Base-by-base conservation (phyloP, 2,888 invertebrate species). In the Cephonodes hylas region DNA sequence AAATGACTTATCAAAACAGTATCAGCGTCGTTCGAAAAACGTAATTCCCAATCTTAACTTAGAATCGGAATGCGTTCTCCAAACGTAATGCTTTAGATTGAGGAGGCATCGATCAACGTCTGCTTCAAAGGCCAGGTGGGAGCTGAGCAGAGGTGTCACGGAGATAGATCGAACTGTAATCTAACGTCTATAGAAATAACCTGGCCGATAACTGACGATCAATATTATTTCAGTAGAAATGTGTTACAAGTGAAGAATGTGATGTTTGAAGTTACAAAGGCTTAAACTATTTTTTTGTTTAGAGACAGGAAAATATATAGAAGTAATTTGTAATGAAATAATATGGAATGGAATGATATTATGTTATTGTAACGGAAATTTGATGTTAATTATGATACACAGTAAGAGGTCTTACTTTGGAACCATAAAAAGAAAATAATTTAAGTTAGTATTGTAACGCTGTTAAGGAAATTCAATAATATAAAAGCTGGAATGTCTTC, bases 41-140 rank as follows among this genome's bases (percentile, higher is more conserved):
- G 46, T 38, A 34, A 53, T 53, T 53, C 31, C 4, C 31, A 53
- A 53, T 53, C 53, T 53, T 27, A 10, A 57, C 3, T n/a, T 38
- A 13, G 42, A 57, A 59, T 42, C 38, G 45, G 27, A 63, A 58
- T 10, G 48, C 42, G 59, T 58, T 58, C 63, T 64, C 42, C 18
- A 58, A 58, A 65, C 45, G 64, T 66, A 63, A 67, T 68, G 60
- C 64, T 73, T 63, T 59, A 65, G 66, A 61, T 62, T 72, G 67
- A 69, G 64, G 64, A 68, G 63, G 63, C 84, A 89, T 88, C 88
- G 74, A 87, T 88, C 88, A 88, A 77, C 71, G 89, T 88, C 88
- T 75, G 64, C 73, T 79, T 85, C 82, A 84, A 81, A 82, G 80
- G 73, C 73, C 77, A 73, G 76, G 76, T 75, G 69, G 76, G 83